Conservation (phyloP, 2,888 invertebrate species). For the Tetranychus piercei region DNA sequence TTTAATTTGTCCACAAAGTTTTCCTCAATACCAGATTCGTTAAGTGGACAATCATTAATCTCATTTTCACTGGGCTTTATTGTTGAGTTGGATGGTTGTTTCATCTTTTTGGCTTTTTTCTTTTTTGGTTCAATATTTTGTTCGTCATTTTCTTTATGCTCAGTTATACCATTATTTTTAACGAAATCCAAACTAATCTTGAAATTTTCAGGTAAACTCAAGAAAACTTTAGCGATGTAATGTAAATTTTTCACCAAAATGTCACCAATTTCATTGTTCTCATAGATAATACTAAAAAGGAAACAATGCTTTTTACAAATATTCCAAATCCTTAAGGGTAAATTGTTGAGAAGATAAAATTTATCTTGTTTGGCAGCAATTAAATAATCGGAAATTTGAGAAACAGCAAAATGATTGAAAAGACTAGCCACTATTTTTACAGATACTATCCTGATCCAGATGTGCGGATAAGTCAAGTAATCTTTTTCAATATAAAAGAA, state of each 20-base stretch:
- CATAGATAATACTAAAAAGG: slow-evolving; percentile 20
- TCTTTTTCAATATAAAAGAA: slow-evolving; percentile 25
- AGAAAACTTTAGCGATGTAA: slow-evolving; percentile 17
- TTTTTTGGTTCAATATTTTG: background rate
- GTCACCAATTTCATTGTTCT: slow-evolving; percentile 12
- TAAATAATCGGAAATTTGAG: slow-evolving; percentile 43
- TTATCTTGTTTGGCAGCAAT: slow-evolving; percentile 33
- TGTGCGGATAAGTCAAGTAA: slow-evolving; percentile 57
- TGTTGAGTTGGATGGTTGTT: background rate
- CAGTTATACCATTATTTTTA: background rate
- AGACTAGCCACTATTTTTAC: slow-evolving; percentile 56
- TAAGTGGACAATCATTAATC: background rate
- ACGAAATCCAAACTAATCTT: background rate
- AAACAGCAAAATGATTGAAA: slow-evolving; percentile 44
- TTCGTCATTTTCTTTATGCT: background rate
- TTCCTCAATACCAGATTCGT: background rate
- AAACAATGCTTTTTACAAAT: slow-evolving; percentile 21
- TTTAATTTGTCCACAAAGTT: background rate
- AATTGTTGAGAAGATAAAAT: slow-evolving; percentile 24
- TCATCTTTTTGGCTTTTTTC: background rate
- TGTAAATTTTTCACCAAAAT: slow-evolving; percentile 22
- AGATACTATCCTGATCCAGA: slow-evolving; percentile 62
- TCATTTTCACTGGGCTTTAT: background rate
- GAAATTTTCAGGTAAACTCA: slow-evolving; percentile 5
- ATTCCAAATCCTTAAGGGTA: slow-evolving; percentile 23